Percentiles rank a stretch among this genome's conserved stretches.
Evolutionary conservation across 2,797 vertebrate species (phyloP).

Genomic region (Mormyrus proboscirostris): DNA sequence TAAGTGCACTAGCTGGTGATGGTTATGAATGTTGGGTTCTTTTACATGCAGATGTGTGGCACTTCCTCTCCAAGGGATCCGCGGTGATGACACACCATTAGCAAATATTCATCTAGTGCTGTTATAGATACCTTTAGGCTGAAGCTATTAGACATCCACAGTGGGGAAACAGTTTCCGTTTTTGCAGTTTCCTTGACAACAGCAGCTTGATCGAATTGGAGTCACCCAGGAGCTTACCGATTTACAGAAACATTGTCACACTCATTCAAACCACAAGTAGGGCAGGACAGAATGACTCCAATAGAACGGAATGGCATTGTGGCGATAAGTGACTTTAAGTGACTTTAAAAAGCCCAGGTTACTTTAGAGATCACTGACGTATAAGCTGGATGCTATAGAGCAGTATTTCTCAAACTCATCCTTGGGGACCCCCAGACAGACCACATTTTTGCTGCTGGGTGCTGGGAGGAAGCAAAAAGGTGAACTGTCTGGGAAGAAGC

Average conservation of each 20-base stretch:
- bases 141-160: conserved; percentile 17
- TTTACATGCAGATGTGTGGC: neutral
- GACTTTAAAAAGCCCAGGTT: neutral
- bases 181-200: conserved; percentile 19
- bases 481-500: neutral
- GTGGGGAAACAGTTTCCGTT: neutral
- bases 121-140: neutral
- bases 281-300: neutral
- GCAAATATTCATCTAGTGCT: conserved; percentile 13
- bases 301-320: neutral
- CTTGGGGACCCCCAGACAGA: neutral
- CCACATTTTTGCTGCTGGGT: neutral
- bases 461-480: neutral
- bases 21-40: neutral
- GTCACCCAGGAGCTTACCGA: neutral
- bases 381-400: neutral
- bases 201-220: conserved; percentile 10
- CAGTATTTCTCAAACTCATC: neutral
- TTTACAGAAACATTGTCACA: neutral
- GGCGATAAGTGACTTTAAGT: neutral
- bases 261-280: neutral
- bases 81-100: neutral
- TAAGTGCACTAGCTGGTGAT: neutral
- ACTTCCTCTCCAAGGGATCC: conserved; percentile 10
- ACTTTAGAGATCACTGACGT: neutral